phyloP scores from a whole-genome alignment of 2,113 vertebrate species.

The Passer montanus region DNA sequence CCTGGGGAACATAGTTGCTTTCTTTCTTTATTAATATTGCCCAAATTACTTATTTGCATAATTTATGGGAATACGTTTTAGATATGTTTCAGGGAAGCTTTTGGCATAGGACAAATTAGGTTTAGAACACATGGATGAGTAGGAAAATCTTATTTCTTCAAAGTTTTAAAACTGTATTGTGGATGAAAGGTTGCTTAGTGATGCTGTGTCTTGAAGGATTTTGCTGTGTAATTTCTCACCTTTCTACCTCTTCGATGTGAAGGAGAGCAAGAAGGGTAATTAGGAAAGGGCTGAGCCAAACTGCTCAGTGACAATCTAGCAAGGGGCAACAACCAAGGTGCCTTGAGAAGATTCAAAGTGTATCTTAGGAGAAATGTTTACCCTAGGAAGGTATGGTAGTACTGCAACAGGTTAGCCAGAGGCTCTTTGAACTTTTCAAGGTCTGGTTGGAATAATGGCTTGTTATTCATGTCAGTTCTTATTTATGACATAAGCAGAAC shows the following conservation, averaged over 20 bases:
- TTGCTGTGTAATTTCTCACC: not conserved
- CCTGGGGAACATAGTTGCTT: not conserved
- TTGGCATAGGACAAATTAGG: not conserved
- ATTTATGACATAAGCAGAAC: not conserved
- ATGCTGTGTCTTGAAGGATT: not conserved
- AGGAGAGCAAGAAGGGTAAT: not conserved
- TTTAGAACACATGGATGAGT: not conserved
- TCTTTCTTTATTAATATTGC: not conserved
- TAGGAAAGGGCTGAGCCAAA: not conserved
- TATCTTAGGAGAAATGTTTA: not conserved
- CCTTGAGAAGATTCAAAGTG: not conserved
- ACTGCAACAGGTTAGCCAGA: not conserved
- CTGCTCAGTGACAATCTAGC: not conserved
- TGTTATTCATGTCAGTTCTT: not conserved
- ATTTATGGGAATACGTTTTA: not conserved
- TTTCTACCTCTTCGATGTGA: not conserved
- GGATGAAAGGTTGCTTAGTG: not conserved
- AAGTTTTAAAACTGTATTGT: not conserved
- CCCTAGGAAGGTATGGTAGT: not conserved
- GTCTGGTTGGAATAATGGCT: not conserved
- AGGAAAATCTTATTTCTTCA: not conserved
- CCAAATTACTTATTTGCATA: not conserved
- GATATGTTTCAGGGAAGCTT: not conserved
- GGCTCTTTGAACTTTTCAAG: not conserved
- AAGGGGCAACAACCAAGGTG: not conserved